These are phyloP conservation scores for Siderastrea siderea DNA, from an alignment of 92 coral and sea anemone genomes.

Conservation along the genomic window DNA sequence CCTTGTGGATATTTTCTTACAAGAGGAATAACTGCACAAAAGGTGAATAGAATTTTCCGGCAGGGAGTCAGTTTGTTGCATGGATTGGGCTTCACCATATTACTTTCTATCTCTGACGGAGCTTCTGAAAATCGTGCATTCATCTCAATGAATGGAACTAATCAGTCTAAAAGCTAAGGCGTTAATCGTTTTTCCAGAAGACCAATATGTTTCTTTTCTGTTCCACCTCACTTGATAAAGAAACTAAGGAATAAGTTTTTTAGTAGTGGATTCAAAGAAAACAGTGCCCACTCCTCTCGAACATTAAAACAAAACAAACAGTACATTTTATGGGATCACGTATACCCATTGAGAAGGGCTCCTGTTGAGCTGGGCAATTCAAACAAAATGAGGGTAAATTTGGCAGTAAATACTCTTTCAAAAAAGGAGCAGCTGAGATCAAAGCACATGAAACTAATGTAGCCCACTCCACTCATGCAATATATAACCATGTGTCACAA, in stretches of 20 bases:
- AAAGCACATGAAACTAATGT: no score
- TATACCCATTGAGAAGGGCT: no score
- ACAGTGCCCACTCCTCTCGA: constrained; percentile 38
- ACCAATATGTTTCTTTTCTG: constrained; percentile 68
- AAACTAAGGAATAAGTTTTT: constrained; percentile 63
- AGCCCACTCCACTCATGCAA: no score
- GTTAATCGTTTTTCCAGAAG: constrained; percentile 47
- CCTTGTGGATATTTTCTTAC: constrained; percentile 72
- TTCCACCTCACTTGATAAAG: constrained; percentile 70
- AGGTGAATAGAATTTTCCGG: constrained; percentile 74
- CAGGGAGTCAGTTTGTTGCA: constrained; percentile 68
- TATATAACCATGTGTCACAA: no score
- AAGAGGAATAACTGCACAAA: constrained; percentile 57
- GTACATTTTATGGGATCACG: constrained; percentile 67
- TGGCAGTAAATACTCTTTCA: no score
- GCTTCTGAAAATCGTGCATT: constrained; percentile 70
- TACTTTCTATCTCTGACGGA: constrained; percentile 73
- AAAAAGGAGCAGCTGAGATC: no score
- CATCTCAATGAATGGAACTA: constrained; percentile 64
- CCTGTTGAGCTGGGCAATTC: no score
- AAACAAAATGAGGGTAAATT: no score
- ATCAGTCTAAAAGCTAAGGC: constrained; percentile 38
- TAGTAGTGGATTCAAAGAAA: constrained; percentile 66
- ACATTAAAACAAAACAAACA: constrained; percentile 10
- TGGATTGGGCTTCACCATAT: constrained; percentile 50